These are phyloP conservation scores for Sebastes nivosus DNA, from an alignment of 2,797 vertebrate species.

Conservation along the genomic window DNA sequence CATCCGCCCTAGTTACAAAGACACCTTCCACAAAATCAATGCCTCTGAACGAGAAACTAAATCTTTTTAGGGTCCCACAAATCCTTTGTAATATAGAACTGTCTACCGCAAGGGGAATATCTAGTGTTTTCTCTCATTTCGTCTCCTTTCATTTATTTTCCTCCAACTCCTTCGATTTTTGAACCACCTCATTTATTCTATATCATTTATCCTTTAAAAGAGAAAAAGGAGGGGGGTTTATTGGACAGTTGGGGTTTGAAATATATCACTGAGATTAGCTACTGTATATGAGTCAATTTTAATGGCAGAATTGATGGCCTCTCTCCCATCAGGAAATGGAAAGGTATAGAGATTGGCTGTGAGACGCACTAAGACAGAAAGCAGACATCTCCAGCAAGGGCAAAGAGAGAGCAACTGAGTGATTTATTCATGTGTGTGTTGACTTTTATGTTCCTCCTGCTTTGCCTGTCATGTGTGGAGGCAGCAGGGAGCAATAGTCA, in stretches of 20 bases:
- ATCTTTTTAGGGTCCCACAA: conserved; percentile 54
- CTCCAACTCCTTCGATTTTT: conserved; percentile 52
- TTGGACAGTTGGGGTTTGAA: conserved; percentile 45
- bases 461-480: conserved; percentile 3
- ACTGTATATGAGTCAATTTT: conserved; percentile 49
- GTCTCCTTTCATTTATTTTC: conserved; percentile 29
- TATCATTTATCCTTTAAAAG: conserved; percentile 58
- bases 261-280: conserved; percentile 53
- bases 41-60: conserved; percentile 66
- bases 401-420: conserved; percentile 37
- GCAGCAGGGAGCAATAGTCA: conserved; percentile 6
- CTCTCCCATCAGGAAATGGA: conserved; percentile 47
- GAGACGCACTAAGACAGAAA: conserved; percentile 36
- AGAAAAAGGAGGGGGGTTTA: conserved; percentile 42
- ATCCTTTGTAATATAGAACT: conserved; percentile 38
- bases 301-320: conserved; percentile 56
- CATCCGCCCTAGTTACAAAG: conserved; percentile 68
- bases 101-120: conserved; percentile 41
- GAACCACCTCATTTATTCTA: conserved; percentile 58
- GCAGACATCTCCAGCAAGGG: conserved; percentile 35
- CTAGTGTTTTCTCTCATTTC: conserved; percentile 50
- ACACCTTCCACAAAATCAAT: conserved; percentile 78
- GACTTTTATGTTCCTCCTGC: conserved; percentile 41
- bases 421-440: conserved; percentile 51
- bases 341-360: conserved; percentile 33